Percentiles rank a stretch among this genome's conserved stretches.
These are phyloP conservation scores for Rhogogaster chlorosoma DNA, from an alignment of 2,888 invertebrate species.

Conservation along the genomic window DNA sequence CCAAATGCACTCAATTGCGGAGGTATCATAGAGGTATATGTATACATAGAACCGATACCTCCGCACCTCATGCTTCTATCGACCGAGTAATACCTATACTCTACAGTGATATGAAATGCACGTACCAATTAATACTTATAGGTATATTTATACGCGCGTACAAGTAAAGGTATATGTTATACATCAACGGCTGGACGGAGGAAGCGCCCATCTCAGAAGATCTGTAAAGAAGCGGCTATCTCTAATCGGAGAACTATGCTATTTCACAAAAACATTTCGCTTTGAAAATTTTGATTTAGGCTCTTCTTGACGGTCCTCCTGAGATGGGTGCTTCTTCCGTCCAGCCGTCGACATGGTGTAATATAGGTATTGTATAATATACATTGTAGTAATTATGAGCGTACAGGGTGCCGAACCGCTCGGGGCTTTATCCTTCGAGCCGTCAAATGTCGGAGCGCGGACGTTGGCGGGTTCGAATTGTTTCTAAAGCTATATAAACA, in stretches of 20 bases:
- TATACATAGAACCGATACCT: background rate
- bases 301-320: too few species aligned
- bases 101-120: background rate
- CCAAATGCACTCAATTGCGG: slow-evolving; percentile 33
- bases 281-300: too few species aligned
- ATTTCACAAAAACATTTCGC: too few species aligned
- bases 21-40: background rate
- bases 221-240: too few species aligned
- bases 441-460: background rate
- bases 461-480: background rate
- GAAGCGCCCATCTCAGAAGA: too few species aligned
- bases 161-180: background rate
- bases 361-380: background rate
- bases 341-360: too few species aligned
- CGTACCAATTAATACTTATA: background rate
- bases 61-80: background rate
- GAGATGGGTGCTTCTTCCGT: too few species aligned
- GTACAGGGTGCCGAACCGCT: background rate
- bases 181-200: too few species aligned
- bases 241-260: too few species aligned
- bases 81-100: background rate
- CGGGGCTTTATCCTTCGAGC: background rate
- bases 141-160: background rate
- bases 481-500: background rate
- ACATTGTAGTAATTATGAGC: background rate